Conservation (phyloP, 2,797 vertebrate genomes). For the Thaleichthys pacificus region DNA sequence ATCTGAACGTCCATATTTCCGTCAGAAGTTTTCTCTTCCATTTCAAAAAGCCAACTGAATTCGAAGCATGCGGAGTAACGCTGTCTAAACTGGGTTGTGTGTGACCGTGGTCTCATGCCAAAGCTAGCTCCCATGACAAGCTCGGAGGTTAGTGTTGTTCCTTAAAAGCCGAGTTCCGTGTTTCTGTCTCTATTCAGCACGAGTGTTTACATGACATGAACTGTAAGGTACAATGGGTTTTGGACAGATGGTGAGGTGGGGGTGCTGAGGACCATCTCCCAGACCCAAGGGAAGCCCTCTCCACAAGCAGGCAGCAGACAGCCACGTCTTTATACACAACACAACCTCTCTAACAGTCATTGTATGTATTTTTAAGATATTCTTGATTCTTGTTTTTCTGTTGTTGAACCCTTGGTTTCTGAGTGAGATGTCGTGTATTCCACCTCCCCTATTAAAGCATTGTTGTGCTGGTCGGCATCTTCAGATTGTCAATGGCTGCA, state of each 20-base stretch:
- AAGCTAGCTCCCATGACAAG: conserved; percentile 51
- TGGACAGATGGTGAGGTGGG: conserved; percentile 73
- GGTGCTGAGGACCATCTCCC: conserved; percentile 54
- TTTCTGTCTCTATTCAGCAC: conserved; percentile 58
- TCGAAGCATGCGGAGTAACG: conserved; percentile 37
- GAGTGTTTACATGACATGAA: conserved; percentile 60
- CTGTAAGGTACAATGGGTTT: conserved; percentile 63
- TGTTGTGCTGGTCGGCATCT: conserved; percentile 55
- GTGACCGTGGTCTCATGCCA: conserved; percentile 30
- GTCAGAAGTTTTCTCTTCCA: conserved; percentile 45
- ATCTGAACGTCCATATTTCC: conserved; percentile 59
- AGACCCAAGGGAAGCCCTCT: conserved; percentile 55
- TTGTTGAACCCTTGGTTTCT: conserved; percentile 25
- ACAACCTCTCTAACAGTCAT: conserved; percentile 44
- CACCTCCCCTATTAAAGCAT: conserved; percentile 53
- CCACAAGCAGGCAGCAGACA: conserved; percentile 64
- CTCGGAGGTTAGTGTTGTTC: conserved; percentile 46
- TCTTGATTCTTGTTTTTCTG: conserved; percentile 24
- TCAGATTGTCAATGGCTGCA: conserved; percentile 46
- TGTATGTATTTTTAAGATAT: conserved; percentile 40
- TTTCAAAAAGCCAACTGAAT: conserved; percentile 29
- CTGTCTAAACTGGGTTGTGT: conserved; percentile 44
- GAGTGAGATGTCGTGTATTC: conserved; percentile 35
- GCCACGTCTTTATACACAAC: conserved; percentile 49
- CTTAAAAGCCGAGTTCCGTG: conserved; percentile 68